Conservation (phyloP, 2,888 invertebrate genomes). For the Glaucopsyche alexis region DNA sequence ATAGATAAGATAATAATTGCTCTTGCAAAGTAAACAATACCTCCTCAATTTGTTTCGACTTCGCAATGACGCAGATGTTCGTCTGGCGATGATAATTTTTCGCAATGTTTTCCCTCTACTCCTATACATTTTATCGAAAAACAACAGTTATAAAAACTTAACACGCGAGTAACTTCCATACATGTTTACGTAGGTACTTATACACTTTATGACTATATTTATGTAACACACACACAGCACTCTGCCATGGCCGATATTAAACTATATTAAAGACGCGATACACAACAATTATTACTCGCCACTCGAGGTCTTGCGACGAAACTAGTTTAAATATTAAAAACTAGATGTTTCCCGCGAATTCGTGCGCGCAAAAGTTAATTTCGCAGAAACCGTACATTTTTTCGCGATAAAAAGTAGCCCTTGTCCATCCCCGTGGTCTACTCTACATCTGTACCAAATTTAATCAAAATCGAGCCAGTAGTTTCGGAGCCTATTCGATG, state of each 20-base stretch:
- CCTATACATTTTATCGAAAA: neutral
- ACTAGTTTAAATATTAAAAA: slow-evolving; percentile 25
- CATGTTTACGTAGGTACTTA: neutral
- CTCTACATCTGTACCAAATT: no score
- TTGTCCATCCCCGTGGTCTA: no score
- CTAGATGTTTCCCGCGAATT: no score
- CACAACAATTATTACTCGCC: neutral
- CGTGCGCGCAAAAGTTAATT: no score
- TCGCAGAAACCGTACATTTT: no score
- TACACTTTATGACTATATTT: neutral
- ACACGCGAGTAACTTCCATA: neutral
- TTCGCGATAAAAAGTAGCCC: no score
- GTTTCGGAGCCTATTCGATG: no score
- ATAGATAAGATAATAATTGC: neutral
- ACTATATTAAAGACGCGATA: neutral
- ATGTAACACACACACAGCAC: neutral
- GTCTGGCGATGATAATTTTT: slow-evolving; percentile 3
- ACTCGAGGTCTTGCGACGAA: neutral
- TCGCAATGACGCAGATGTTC: slow-evolving; percentile 11
- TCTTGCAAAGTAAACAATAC: neutral
- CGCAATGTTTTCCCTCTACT: neutral
- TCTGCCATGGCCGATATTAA: neutral
- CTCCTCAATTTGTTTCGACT: slow-evolving; percentile 6
- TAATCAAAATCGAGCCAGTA: no score
- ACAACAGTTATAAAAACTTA: neutral